A percentile compares a stretch with the other conserved stretches of the same genome.
These are phyloP conservation scores for Cecidostiba fungosa DNA, from an alignment of 2,888 invertebrate species.

Conservation along the genomic window DNA sequence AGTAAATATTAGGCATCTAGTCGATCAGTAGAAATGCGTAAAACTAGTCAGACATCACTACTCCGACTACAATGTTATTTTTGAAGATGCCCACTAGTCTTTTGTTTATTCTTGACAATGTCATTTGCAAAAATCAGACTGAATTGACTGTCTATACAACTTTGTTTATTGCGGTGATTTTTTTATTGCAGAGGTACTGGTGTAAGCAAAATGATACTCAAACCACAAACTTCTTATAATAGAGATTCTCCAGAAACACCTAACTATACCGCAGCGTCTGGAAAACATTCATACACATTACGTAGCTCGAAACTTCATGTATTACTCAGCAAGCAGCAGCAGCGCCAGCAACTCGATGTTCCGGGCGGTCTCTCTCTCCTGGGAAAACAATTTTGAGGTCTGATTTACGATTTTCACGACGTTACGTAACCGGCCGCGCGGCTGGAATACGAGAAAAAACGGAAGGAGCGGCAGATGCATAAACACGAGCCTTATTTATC, in stretches of 20 bases:
- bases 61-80: too few species aligned
- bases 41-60: too few species aligned
- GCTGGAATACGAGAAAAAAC: slow-evolving; percentile 57
- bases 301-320: background rate
- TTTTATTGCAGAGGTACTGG: too few species aligned
- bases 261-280: background rate
- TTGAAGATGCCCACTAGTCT: too few species aligned
- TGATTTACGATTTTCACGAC: slow-evolving; percentile 70
- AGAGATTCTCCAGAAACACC: too few species aligned
- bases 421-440: background rate
- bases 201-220: too few species aligned
- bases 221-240: background rate
- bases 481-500: slow-evolving; percentile 65
- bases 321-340: background rate
- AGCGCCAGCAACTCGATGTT: slow-evolving; percentile 5
- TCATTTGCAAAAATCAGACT: too few species aligned
- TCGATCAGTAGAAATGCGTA: too few species aligned
- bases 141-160: too few species aligned
- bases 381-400: slow-evolving; percentile 72
- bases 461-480: slow-evolving; percentile 38
- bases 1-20: too few species aligned
- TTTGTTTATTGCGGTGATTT: too few species aligned
- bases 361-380: slow-evolving; percentile 13
- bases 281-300: background rate
- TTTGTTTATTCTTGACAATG: too few species aligned